Percentiles rank a stretch among this genome's conserved stretches.
These are phyloP conservation scores for Byasa hedistus DNA, from an alignment of 2,888 invertebrate species.

Conservation along the genomic window DNA sequence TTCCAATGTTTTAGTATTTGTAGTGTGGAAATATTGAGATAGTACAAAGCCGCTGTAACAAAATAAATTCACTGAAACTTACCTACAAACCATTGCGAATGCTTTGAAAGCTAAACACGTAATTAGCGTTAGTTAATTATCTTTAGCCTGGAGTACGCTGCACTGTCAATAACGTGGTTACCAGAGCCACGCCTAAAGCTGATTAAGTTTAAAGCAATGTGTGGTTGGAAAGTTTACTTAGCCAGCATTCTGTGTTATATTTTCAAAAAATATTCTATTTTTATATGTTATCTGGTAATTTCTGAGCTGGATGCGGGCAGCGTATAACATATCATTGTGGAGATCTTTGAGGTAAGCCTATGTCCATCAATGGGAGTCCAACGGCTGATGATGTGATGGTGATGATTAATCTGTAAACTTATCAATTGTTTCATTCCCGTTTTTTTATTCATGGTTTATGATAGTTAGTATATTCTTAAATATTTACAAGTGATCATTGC, in stretches of 20 bases:
- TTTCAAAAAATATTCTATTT: too few species aligned
- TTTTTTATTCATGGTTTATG: too few species aligned
- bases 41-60: not conserved
- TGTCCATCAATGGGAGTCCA: too few species aligned
- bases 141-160: not conserved
- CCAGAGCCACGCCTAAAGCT: conserved; percentile 7
- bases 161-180: conserved; percentile 11
- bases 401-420: too few species aligned
- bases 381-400: too few species aligned
- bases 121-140: conserved; percentile 6
- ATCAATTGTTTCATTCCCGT: too few species aligned
- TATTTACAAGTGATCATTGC: too few species aligned
- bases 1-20: not conserved
- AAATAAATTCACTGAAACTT: not conserved
- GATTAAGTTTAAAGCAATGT: conserved; percentile 10
- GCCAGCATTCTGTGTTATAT: not conserved
- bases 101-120: conserved; percentile 3
- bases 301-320: too few species aligned
- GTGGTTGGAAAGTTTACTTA: conserved; percentile 1
- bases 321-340: too few species aligned
- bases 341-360: too few species aligned
- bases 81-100: not conserved
- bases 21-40: not conserved
- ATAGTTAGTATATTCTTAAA: too few species aligned
- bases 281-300: too few species aligned